phyloP scores from a whole-genome alignment of 2,888 invertebrate genomes.

The Psylliodes chrysocephalus region DNA sequence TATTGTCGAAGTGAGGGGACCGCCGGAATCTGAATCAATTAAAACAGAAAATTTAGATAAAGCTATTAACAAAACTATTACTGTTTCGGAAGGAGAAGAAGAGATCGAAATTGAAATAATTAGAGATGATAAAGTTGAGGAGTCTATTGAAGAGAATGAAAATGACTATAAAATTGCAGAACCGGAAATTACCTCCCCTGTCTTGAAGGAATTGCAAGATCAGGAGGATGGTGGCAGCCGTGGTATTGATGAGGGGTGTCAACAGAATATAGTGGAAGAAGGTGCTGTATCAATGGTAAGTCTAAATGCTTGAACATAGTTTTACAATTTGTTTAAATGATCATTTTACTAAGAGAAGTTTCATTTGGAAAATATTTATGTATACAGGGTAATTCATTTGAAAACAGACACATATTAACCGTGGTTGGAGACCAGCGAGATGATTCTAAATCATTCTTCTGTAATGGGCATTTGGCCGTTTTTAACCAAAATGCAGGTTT shows the following conservation, averaged over 20 bases:
- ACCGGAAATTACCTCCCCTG: conserved; percentile 53
- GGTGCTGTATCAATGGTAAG: conserved; percentile 4
- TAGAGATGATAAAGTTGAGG: neutral
- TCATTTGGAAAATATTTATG: no score
- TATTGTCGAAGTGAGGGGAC: conserved; percentile 53
- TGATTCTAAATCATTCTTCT: no score
- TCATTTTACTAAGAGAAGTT: no score
- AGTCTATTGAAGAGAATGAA: conserved; percentile 12
- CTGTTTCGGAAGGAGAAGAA: neutral
- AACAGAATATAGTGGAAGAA: neutral
- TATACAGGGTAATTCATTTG: no score
- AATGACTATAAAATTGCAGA: no score
- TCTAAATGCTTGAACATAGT: no score
- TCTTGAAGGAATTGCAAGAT: conserved; percentile 59
- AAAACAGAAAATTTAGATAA: neutral
- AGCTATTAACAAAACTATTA: neutral
- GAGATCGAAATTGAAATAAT: neutral
- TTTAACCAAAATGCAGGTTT: no score
- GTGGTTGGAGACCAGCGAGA: no score
- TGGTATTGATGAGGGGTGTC: conserved; percentile 18
- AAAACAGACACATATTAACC: no score
- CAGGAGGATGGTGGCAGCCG: conserved; percentile 52
- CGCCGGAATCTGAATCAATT: neutral
- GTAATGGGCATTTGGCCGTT: no score
- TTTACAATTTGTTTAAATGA: no score